Conservation (phyloP, 2,888 invertebrate species). For the Habroteleia sp. region DNA sequence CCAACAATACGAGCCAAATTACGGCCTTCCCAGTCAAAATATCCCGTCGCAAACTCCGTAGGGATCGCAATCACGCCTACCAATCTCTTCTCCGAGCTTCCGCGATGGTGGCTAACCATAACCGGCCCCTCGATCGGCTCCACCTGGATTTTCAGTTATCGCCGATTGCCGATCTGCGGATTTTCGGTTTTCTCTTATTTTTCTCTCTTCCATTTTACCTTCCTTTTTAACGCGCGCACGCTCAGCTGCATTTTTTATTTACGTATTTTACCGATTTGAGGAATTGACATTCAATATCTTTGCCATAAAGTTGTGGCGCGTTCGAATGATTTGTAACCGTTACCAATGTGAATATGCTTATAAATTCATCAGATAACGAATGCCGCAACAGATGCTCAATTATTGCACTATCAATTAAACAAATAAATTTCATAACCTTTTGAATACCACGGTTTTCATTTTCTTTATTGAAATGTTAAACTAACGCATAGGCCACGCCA, state of each 20-base stretch:
- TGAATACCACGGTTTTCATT: too few relatives aligned
- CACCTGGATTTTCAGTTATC: constrained; percentile 80
- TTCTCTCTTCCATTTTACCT: constrained; percentile 4
- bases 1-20: constrained; percentile 78
- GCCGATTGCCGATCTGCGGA: constrained; percentile 78
- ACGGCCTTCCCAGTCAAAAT: constrained; percentile 78
- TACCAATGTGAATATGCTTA: constrained; percentile 8
- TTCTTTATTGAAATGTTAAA: too few relatives aligned
- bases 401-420: too few relatives aligned
- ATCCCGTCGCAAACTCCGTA: constrained; percentile 66
- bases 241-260: constrained; percentile 54
- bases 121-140: constrained; percentile 68
- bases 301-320: constrained; percentile 31
- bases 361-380: constrained; percentile 4
- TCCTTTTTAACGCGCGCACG: constrained; percentile 6
- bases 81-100: constrained; percentile 66
- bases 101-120: constrained; percentile 75
- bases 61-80: constrained; percentile 67
- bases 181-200: constrained; percentile 70
- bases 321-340: constrained; percentile 41
- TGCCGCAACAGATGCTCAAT: constrained; percentile 10
- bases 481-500: too few relatives aligned
- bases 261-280: constrained; percentile 41
- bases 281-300: constrained; percentile 55
- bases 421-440: too few relatives aligned